Conservation (phyloP, 2,797 vertebrate species). For the Tachyglossus aculeatus region DNA sequence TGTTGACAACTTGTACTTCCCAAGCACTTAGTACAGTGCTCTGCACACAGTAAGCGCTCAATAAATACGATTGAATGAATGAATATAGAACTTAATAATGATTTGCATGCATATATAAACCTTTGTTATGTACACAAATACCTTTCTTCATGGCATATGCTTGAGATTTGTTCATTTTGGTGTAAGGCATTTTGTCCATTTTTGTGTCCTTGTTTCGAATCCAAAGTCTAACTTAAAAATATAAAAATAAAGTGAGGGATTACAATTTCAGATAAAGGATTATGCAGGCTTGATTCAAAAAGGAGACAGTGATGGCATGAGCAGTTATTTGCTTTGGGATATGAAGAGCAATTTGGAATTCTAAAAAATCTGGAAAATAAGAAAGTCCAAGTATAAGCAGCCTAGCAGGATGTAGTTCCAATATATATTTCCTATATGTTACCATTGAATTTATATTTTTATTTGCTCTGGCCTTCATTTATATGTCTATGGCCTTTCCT, state of each 20-base stretch:
- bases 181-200: background rate
- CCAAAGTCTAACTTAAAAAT: background rate
- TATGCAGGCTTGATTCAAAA: background rate
- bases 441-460: background rate
- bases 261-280: background rate
- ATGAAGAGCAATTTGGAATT: fast-evolving
- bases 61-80: no score
- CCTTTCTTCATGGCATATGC: background rate
- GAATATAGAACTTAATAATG: fast-evolving
- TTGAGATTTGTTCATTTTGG: background rate
- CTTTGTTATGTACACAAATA: background rate
- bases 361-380: background rate
- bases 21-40: no score
- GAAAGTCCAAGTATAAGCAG: background rate
- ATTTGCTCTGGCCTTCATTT: background rate
- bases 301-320: fast-evolving
- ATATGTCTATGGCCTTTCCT: background rate
- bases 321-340: background rate
- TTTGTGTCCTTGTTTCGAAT: background rate
- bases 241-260: background rate
- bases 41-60: no score
- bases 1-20: no score
- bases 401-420: background rate
- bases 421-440: background rate
- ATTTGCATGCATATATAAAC: background rate